Base-by-base conservation (phyloP, 2,888 invertebrate genomes). In the Andricus quercusramuli region DNA sequence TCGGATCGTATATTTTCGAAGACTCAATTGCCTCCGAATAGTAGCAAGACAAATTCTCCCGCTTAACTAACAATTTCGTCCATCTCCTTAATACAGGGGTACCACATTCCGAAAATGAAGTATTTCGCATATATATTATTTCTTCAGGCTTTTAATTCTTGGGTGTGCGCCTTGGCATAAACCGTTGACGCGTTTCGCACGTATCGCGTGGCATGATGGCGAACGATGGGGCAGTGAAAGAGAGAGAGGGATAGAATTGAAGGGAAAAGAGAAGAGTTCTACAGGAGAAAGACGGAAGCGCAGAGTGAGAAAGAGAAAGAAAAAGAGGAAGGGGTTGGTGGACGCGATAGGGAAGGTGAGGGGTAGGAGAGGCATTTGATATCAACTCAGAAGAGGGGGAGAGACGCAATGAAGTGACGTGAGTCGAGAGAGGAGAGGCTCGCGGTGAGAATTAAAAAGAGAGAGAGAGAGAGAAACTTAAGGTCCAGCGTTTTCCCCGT, bases 401-500 rank as follows among this genome's bases (percentile, higher is more conserved):
- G 80, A 51, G 66, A 64, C 68, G 66, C 64, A 62, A 51, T 29
- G 80, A 80, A 37, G 78, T 65, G 77, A 62, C 66, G 80, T 79
- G 78, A 80, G 65, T 65, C 66, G 77, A 81, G 78, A 79, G 47
- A 78, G 25, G 67, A 65, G 78, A 80, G 77, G 80, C 74, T 74
- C 79, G 82, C 81, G 83, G 84, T 82, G 85, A 81, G 84, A 85
- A 85, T 89, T 87, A 87, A 86, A 88, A 83, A 84, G 86, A 88
- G 15, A 44, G 41, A 41, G 41, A 41, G 41, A 41, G 88, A 89
- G 82, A 85, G 82, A 47, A 13, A 85, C 81, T 82, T 83, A 81
- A 83, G 85, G 86, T 86, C 86, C 88, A 81, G 85, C 86, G 87
- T 89, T 89, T 90, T 89, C 89, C 86, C 87, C 83, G 85, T 86